A percentile compares a stretch with the other conserved stretches of the same genome.
phyloP scores from a whole-genome alignment of 2,113 vertebrate species.

The Gulo gulo region DNA sequence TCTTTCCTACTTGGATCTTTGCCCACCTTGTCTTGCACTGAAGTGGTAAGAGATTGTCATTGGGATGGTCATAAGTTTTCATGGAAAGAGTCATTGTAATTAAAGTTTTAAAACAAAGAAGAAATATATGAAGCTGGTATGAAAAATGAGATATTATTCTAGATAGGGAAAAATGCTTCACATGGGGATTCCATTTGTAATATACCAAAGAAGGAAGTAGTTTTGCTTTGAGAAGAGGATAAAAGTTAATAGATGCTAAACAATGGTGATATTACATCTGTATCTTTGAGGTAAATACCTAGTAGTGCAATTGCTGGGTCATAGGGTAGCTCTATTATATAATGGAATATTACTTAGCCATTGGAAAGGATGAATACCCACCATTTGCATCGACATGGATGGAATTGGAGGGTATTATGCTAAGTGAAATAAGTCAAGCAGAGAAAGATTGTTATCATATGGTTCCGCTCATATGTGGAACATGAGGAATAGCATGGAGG shows the following conservation, averaged over 20 bases:
- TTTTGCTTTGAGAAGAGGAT: constrained; percentile 9
- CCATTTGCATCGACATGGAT: too few relatives aligned
- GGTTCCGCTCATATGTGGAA: too few relatives aligned
- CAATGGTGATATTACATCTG: background rate
- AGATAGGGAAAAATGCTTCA: background rate
- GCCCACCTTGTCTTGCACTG: background rate
- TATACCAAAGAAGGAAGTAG: background rate
- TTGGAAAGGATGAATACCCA: too few relatives aligned
- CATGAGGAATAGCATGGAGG: too few relatives aligned
- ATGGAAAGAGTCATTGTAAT: background rate
- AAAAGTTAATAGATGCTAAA: background rate
- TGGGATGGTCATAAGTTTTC: background rate
- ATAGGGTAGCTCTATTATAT: too few relatives aligned
- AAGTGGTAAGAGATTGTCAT: background rate
- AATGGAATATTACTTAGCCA: too few relatives aligned
- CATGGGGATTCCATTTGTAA: background rate
- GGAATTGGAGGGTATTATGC: too few relatives aligned
- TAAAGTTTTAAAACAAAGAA: constrained; percentile 8
- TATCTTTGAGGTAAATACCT: too few relatives aligned
- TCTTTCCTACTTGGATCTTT: constrained; percentile 16
- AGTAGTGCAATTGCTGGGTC: too few relatives aligned
- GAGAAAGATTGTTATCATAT: too few relatives aligned
- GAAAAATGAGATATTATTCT: background rate
- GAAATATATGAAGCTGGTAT: background rate
- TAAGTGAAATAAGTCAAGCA: too few relatives aligned